Evolutionary conservation across 2,113 vertebrate genomes (phyloP).

Genomic region (Oncorhynchus clarkii): DNA sequence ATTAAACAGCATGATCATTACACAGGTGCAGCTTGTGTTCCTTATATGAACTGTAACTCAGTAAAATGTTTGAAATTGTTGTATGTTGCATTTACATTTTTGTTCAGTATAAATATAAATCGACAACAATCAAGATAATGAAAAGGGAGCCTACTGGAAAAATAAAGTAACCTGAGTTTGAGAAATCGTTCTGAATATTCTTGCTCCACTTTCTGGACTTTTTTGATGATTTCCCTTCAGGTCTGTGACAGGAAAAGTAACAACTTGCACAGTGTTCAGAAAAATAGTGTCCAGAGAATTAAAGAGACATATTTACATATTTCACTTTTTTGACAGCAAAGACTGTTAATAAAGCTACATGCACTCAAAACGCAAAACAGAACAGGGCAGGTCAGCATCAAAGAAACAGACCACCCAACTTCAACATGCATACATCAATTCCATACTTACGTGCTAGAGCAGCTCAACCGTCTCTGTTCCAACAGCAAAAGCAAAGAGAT

Average conservation of each 20-base stretch:
- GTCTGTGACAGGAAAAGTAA: conserved; percentile 22
- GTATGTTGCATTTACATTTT: too few species aligned
- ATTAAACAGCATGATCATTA: too few species aligned
- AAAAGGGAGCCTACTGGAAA: neutral
- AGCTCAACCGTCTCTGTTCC: conserved; percentile 35
- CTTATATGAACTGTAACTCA: too few species aligned
- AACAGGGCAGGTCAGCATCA: neutral
- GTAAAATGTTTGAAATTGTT: too few species aligned
- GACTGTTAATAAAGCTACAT: neutral
- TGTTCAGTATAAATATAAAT: neutral
- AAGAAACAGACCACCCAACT: neutral
- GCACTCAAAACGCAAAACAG: neutral
- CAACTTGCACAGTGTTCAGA: neutral
- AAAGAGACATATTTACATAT: neutral
- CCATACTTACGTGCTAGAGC: conserved; percentile 40
- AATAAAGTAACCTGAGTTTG: conserved; percentile 35
- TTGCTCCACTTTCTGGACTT: neutral
- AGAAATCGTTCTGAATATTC: neutral
- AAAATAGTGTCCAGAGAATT: neutral
- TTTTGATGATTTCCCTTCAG: neutral
- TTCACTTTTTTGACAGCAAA: neutral
- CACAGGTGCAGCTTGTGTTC: too few species aligned
- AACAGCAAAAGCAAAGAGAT: conserved; percentile 18
- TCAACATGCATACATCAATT: too few species aligned
- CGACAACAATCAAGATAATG: neutral